phyloP scores from a whole-genome alignment of 2,797 vertebrate species.

The Lagorchestes hirsutus region DNA sequence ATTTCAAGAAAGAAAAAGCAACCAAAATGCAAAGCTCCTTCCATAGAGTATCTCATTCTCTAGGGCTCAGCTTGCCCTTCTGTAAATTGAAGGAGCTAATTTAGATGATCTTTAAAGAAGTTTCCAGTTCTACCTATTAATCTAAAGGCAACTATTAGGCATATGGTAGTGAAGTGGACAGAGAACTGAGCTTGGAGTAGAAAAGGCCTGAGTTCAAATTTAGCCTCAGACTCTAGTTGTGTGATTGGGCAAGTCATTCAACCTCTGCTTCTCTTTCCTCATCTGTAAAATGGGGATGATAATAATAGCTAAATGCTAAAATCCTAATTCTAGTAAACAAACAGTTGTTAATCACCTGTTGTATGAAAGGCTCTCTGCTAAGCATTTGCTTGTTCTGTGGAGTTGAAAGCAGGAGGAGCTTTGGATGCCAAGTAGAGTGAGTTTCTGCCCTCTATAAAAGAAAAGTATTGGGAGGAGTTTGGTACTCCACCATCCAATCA shows the following conservation, averaged over 20 bases:
- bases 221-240: background rate
- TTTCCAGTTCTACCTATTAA: background rate
- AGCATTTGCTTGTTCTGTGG: background rate
- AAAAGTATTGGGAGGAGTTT: background rate
- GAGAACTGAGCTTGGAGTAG: background rate
- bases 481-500: background rate
- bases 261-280: background rate
- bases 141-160: background rate
- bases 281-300: background rate
- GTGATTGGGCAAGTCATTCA: background rate
- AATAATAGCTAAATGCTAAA: background rate
- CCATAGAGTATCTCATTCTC: background rate
- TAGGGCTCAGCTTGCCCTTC: background rate
- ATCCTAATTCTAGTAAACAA: background rate
- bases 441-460: background rate
- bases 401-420: background rate
- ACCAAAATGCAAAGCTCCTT: background rate
- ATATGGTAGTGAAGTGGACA: background rate
- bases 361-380: background rate
- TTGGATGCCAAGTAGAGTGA: background rate
- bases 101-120: background rate
- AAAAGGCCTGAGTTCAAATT: background rate
- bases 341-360: background rate
- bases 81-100: background rate
- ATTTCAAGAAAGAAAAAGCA: background rate